phyloP scores from a whole-genome alignment of 2,113 vertebrate species.

The Chionomys nivalis region DNA sequence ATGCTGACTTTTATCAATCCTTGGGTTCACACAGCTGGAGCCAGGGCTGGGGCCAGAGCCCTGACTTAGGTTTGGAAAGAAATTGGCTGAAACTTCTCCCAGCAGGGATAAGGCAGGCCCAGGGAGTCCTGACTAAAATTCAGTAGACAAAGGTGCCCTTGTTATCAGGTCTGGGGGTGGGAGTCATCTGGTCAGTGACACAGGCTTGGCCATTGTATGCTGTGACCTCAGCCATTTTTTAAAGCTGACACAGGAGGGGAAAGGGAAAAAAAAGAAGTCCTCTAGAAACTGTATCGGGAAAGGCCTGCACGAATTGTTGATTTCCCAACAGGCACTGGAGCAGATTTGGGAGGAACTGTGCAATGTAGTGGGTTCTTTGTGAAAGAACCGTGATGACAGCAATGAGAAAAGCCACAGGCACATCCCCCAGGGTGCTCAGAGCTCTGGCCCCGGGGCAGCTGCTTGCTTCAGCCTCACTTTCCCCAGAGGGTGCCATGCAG shows the following conservation, averaged over 20 bases:
- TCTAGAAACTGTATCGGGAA: conserved; percentile 73
- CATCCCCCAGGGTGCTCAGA: conserved; percentile 44
- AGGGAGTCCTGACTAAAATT: conserved; percentile 71
- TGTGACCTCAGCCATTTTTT: conserved; percentile 69
- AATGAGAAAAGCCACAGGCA: conserved; percentile 69
- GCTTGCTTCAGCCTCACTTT: conserved; percentile 35
- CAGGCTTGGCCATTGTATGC: conserved; percentile 62
- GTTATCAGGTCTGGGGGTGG: conserved; percentile 56
- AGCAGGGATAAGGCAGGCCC: conserved; percentile 49
- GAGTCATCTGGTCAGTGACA: conserved; percentile 74
- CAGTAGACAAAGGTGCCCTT: conserved; percentile 73
- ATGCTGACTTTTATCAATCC: conserved; percentile 59
- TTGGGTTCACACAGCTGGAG: conserved; percentile 69
- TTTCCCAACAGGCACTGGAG: conserved; percentile 62
- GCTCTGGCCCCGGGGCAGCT: conserved; percentile 6
- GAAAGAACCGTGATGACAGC: conserved; percentile 59
- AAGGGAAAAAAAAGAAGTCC: neutral
- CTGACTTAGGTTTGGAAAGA: conserved; percentile 67
- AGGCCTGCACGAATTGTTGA: conserved; percentile 67
- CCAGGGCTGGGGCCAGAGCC: neutral
- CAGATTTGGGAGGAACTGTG: conserved; percentile 71
- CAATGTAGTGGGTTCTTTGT: conserved; percentile 75
- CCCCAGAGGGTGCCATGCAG: neutral
- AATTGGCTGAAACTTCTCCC: conserved; percentile 66
- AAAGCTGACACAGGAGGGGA: conserved; percentile 53